Conservation (phyloP, 2,888 invertebrate species). For the Diabrotica balteata region DNA sequence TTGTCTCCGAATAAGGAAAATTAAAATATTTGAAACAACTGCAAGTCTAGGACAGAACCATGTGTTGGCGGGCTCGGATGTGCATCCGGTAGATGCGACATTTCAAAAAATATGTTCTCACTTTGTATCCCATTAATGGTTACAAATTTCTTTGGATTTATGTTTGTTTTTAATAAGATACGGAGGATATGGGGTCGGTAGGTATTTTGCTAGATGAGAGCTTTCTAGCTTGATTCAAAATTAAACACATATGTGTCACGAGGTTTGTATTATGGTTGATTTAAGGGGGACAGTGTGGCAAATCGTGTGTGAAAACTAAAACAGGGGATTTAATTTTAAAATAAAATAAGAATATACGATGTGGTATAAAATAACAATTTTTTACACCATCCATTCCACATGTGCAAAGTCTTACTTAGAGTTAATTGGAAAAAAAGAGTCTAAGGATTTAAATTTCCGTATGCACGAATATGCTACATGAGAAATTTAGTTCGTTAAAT, state of each 20-base stretch:
- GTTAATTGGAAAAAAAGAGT: too few species aligned
- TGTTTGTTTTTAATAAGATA: slow-evolving; percentile 48
- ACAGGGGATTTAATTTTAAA: slow-evolving; percentile 4
- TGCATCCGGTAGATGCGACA: slow-evolving; percentile 51
- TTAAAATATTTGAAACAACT: slow-evolving; percentile 56
- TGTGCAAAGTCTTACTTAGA: too few species aligned
- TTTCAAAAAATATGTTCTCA: slow-evolving; percentile 55
- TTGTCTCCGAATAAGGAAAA: slow-evolving; percentile 48
- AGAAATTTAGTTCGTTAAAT: too few species aligned
- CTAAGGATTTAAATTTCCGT: too few species aligned
- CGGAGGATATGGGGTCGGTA: slow-evolving; percentile 33
- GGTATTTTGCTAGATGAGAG: slow-evolving; percentile 6
- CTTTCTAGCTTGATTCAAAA: slow-evolving; percentile 25
- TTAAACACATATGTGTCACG: slow-evolving; percentile 41
- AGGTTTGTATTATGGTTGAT: slow-evolving; percentile 30
- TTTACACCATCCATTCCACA: too few species aligned
- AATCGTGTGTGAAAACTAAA: slow-evolving; percentile 15
- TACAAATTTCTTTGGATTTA: slow-evolving; percentile 54
- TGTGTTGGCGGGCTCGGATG: slow-evolving; percentile 51
- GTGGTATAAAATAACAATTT: too few species aligned
- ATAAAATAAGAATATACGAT: background rate
- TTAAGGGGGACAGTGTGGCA: slow-evolving; percentile 31
- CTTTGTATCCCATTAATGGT: slow-evolving; percentile 58
- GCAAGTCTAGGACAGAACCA: slow-evolving; percentile 41
- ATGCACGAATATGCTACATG: too few species aligned